These are phyloP conservation scores for Caiman crocodilus DNA, from an alignment of 2,797 vertebrate species.

Conservation along the genomic window DNA sequence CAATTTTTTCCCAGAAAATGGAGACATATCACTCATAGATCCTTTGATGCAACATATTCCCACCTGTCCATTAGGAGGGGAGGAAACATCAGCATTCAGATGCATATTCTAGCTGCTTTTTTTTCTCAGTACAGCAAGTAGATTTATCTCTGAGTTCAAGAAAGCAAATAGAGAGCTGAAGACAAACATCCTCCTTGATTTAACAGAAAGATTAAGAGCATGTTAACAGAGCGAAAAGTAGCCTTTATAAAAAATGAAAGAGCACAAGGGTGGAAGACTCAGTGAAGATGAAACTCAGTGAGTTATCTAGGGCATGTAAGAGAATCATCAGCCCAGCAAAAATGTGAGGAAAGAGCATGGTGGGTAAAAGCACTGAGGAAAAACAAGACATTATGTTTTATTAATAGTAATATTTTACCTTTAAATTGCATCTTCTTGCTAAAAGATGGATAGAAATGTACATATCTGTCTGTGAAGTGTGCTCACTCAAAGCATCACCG, in stretches of 20 bases:
- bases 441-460: neutral
- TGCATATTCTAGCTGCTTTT: neutral
- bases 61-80: no score
- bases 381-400: slow-evolving; percentile 34
- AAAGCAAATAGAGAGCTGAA: neutral
- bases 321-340: slow-evolving; percentile 59
- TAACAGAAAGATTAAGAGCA: neutral
- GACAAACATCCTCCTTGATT: slow-evolving; percentile 14
- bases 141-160: neutral
- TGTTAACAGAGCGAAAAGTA: neutral
- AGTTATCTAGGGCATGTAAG: slow-evolving; percentile 74
- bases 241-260: slow-evolving; percentile 67
- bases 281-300: neutral
- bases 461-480: rapidly evolving
- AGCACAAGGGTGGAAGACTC: slow-evolving; percentile 19
- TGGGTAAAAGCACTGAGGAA: neutral
- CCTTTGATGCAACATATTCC: rapidly evolving
- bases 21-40: rapidly evolving
- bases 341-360: slow-evolving; percentile 22
- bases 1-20: rapidly evolving
- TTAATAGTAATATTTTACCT: neutral
- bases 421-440: rapidly evolving
- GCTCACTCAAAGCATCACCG: rapidly evolving
- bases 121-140: neutral
- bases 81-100: neutral